Evolutionary conservation across 2,113 vertebrate genomes (phyloP), one percentile per base, ranked within the genome.

Genomic region (Aix galericulata): DNA sequence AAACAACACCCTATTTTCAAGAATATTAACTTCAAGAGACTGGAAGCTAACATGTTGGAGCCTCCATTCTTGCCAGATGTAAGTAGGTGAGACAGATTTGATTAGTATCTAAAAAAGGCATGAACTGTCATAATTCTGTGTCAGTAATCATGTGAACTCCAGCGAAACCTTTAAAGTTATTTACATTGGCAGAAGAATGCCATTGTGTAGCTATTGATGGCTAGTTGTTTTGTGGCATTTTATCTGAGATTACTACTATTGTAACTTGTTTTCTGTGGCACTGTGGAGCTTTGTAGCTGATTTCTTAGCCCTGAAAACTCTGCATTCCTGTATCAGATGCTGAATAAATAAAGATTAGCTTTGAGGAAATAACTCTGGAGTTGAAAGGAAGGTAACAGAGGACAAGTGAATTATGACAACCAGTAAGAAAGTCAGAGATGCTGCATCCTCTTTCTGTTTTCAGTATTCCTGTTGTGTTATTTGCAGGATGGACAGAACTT

Each of bases 61-160:
- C 98, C 99, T 38, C 99, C 99, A 11, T 99, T 99, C 97, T 98
- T 95, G 91, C 99, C 99, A 38, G 99, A 99, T 86, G 99, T 99
- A 97, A 98, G 99, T 97, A 77, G 58, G 75, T 94, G 94, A 96
- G 95, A 95, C 88, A 95, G 93, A 94, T 93, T 94, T 96, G 92
- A 96, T 95, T 92, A 92, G 96, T 96, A 96, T 91, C 75, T 94
- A 89, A 89, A 89, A 52, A 78, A 88, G 90, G 76, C 68, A 91
- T 89, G 86, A 93, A 58, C n/a, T 86, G 42, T 72, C 23, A 7
- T 60, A 80, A 64, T 88, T 90, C 29, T 34, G 1, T 73, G 21
- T 90, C 67, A 64, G 34, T n/a, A 56, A 22, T 53, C 25, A 26
- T 12, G 7, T 50, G 72, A 91, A 53, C 59, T 59, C 27, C 52